Percentiles rank a stretch among this genome's conserved stretches.
Conservation (phyloP, 2,888 invertebrate species). For the Carcina quercana region DNA sequence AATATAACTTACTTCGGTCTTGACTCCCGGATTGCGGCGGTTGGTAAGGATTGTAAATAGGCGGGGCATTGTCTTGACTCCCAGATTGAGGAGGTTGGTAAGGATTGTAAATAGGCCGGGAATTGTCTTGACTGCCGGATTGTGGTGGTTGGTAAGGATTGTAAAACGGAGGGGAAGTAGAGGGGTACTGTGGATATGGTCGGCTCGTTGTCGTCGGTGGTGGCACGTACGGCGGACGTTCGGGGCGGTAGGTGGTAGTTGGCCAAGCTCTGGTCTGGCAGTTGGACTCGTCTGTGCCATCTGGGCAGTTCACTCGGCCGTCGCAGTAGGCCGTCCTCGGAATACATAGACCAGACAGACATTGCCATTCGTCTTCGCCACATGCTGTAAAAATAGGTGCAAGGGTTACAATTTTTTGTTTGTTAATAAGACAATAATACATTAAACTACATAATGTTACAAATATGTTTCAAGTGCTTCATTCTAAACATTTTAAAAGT, state of each 20-base stretch:
- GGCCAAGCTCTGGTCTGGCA: too few species aligned
- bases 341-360: slow-evolving; percentile 1
- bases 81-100: too few species aligned
- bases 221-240: not conserved
- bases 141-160: not conserved
- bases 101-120: too few species aligned
- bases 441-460: too few species aligned
- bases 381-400: slow-evolving; percentile 1
- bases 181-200: not conserved
- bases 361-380: not conserved
- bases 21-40: too few species aligned
- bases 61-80: too few species aligned
- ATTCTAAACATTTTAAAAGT: too few species aligned
- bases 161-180: slow-evolving; percentile 2
- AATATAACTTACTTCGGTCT: too few species aligned
- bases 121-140: not conserved
- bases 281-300: slow-evolving; percentile 59
- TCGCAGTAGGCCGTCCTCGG: slow-evolving; percentile 46
- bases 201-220: slow-evolving; percentile 1
- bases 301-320: slow-evolving; percentile 61
- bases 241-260: slow-evolving; percentile 9
- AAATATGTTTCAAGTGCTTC: too few species aligned
- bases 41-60: too few species aligned
- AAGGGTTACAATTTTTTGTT: too few species aligned
- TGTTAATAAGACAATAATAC: too few species aligned